Evolutionary conservation across 1,140 invertebrate species (phyloP), one percentile per base, ranked within the genome.

Genomic region (Spodoptera litura): DNA sequence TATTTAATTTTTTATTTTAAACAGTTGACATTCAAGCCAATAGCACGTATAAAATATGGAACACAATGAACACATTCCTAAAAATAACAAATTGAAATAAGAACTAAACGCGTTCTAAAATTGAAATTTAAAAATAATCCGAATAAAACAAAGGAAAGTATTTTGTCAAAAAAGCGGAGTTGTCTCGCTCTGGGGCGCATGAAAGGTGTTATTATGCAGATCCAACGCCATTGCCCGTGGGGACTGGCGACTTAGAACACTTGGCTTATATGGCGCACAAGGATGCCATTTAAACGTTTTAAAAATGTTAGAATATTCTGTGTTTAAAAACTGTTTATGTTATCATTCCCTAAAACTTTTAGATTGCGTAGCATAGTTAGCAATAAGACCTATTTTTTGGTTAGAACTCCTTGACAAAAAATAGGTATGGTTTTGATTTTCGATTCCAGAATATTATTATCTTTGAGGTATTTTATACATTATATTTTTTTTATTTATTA

Each of bases 141-240:
- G 12, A 64, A 75, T 56, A 59, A 75, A 75, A 51, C 59, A 51
- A 61, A 91, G 87, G 84, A 85, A 84, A 85, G 91, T 92, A 91
- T 73, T 93, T 90, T 89, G 87, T 87, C 84, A 88, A 90, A 91
- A 91, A 90, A 89, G 82, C 82, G 81, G 82, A 78, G 81, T 80
- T 81, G 81, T 86, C 75, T 64, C 72, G 85, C 88, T 75, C 84
- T 38, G 79, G 78, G 86, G 88, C 85, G 80, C 82, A 66, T 78
- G 82, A 71, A 35, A 59, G 44, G 78, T 87, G 88, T 92, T 91
- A 91, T 93, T 93, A 93, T 93, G 92, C 90, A 93, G 91, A 93
- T 92, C 84, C 81, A 78, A 81, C 82, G 85, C 59, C 59, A 44
- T 62, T 78, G 86, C 83, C 85, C 80, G 81, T 85, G 85, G 85